Conservation (phyloP, 2,113 vertebrate species). For the Mus pahari region DNA sequence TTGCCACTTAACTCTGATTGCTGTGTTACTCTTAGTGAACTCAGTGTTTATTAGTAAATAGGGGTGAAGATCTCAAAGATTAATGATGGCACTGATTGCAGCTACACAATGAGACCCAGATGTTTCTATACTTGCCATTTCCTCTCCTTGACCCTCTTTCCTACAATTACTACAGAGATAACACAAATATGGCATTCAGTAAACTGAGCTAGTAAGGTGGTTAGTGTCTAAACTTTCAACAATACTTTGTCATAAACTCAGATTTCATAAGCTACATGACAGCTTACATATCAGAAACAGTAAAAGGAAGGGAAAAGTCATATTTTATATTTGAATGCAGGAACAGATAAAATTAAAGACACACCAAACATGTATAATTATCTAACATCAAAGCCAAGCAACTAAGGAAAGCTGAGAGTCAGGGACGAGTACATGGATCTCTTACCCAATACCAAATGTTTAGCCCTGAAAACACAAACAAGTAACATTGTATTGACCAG, state of each 20-base stretch:
- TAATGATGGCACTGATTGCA: conserved; percentile 67
- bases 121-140: conserved; percentile 63
- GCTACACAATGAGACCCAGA: conserved; percentile 72
- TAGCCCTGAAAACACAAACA: background rate
- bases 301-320: background rate
- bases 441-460: background rate
- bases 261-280: conserved; percentile 24
- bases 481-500: background rate
- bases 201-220: conserved; percentile 44
- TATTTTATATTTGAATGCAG: background rate
- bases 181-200: conserved; percentile 59
- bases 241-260: background rate
- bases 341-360: conserved; percentile 11
- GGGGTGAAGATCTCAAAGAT: conserved; percentile 66
- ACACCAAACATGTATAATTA: background rate
- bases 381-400: conserved; percentile 17
- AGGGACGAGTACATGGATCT: background rate
- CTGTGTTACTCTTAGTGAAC: conserved; percentile 74
- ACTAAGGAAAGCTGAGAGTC: background rate
- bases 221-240: background rate
- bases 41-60: conserved; percentile 76
- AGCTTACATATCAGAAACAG: background rate
- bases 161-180: conserved; percentile 55
- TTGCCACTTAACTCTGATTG: conserved; percentile 76
- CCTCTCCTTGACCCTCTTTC: conserved; percentile 67